Conservation (phyloP, 2,113 vertebrate genomes). For the Seriola dumerili region DNA sequence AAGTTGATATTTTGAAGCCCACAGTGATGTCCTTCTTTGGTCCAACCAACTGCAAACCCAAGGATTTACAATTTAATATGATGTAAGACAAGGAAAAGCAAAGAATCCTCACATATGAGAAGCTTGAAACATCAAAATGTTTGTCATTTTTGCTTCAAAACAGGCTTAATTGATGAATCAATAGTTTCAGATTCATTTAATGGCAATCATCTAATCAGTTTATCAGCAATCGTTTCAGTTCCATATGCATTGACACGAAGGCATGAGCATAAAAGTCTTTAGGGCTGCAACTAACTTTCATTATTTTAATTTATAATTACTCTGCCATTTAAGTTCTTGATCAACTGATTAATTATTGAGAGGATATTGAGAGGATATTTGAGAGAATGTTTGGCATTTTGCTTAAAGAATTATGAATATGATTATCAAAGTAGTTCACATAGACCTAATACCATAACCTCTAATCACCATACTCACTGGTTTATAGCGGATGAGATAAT, state of each 20-base stretch:
- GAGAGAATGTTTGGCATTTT: background rate
- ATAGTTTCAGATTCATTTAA: background rate
- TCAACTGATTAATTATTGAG: background rate
- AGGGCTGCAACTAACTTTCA: no score
- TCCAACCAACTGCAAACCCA: background rate
- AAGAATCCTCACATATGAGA: background rate
- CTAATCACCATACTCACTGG: slow-evolving; percentile 87
- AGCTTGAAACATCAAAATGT: background rate
- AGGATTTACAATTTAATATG: background rate
- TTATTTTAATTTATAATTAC: no score
- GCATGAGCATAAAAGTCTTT: background rate
- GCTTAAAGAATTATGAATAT: background rate
- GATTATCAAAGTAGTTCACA: background rate
- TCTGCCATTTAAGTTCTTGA: no score
- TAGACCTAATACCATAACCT: background rate
- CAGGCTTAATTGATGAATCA: background rate
- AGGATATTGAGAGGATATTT: background rate
- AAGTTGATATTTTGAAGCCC: no score
- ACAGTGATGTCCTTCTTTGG: background rate
- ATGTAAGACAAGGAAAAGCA: background rate
- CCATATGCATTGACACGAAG: background rate
- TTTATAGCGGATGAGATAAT: slow-evolving; percentile 94
- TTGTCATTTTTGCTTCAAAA: no score
- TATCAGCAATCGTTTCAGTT: background rate
- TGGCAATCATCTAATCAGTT: background rate